Evolutionary conservation across 35 echinoderm and acorn worm species (phyloP), one percentile per base, ranked within the genome.

Genomic region (Apostichopus parvimensis): DNA sequence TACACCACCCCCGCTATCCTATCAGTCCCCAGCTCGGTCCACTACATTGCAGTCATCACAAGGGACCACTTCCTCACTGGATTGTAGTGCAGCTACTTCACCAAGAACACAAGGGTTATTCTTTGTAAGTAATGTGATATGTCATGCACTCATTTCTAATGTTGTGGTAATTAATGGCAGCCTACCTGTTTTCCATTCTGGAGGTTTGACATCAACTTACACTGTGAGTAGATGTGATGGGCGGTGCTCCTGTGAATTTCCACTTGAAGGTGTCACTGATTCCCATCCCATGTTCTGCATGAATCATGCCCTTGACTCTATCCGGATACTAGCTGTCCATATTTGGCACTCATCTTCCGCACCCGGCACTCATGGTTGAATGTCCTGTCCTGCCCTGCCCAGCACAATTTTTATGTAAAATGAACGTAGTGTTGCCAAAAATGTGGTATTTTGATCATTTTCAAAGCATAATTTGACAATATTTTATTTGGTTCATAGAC

Each of bases 231-330:
- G 26, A 28, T 28, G 26, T 28, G 26, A 28, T 28, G 26, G 26
- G 26, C 26, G 26, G 26, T 28, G 26, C 26, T 28, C 26, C 26
- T 28, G 26, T 28, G 26, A 28, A 28, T 28, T 28, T 28, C 26
- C 26, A 28, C 26, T 28, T 28, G 26, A 28, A 28, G 26, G 26
- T 28, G 26, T 28, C 26, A 28, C 26, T 28, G 26, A 28, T 28
- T 28, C 26, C 26, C 26, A 28, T 28, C 26, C 26, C 26, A 86
- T 10, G 52, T 18, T 80, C 78, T 80, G 78, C 34, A 25, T 80
- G 78, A 80, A 80, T 28, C 78, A 34, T 28, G 23, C n/a, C 78
- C 34, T 80, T 80, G n/a, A 13, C 34, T 80, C n/a, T 80, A 80
- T 80, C 61, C 14, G 34, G 78, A 80, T 12, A 28, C 78, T 25